Evolutionary conservation across 2,113 vertebrate species (phyloP), one percentile per base, ranked within the genome.

Genomic region (Onychostoma macrolepis): DNA sequence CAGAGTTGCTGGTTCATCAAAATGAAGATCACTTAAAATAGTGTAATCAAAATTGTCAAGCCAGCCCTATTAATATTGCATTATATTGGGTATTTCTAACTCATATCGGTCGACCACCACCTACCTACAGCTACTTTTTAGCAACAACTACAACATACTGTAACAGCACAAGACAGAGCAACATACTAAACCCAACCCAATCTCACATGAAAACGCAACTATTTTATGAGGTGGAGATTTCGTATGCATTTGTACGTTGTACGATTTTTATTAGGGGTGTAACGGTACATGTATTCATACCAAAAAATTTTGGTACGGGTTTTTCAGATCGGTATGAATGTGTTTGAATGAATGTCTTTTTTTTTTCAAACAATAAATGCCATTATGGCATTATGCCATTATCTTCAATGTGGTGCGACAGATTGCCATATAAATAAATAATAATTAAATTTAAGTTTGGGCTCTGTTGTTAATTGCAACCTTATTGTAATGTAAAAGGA

Each of bases 91-190:
- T 61, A 41, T 33, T 33, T 36, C 53, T 4, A 82, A 65, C 24
- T 45, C 36, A 41, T 26, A 72, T 33, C 38, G 10, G 26, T 26
- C 10, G 13, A 43, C 1, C n/a, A 2, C 48, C 38, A 80, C n/a
- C 26, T 41, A 77, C 19, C 77, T 61, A 85, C 76, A 80, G 19
- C 84, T 69, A 69, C 38, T 41, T 17, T 81, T 36, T 33, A 69
- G 15, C 7, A 3, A 85, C 33, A 33, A 43, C 80, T 63, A 84
- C n/a, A 82, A 77, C n/a, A 74, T 6, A 53, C 53, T 24, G 53
- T 24, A 15, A 61, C 43, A 38, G 21, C 41, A 48, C 30, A 58
- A 24, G 53, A 58, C 6, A 58, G 53, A 24, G 53, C 7, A 61
- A n/a, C 4, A n/a, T n/a, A 61, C 56, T 61, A 61, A 61, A 61